A percentile compares a stretch with the other conserved stretches of the same genome.
These are phyloP conservation scores for Lacerta viridis DNA, from an alignment of 2,797 vertebrate genomes.

Conservation along the genomic window DNA sequence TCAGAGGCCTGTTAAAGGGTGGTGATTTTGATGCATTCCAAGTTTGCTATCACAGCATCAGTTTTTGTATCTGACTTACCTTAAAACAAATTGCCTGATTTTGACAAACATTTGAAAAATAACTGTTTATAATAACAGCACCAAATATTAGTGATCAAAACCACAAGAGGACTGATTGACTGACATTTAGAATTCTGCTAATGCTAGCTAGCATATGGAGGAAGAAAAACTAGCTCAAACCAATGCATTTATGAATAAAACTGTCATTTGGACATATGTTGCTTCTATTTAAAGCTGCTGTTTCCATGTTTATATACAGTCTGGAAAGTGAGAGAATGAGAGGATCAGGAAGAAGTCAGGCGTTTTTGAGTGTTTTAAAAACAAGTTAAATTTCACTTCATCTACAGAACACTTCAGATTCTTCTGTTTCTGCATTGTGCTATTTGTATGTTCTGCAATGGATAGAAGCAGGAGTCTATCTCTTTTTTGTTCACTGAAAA, in stretches of 20 bases:
- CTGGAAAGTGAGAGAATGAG: neutral
- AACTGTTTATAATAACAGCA: conserved; percentile 10
- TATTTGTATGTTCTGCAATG: conserved; percentile 38
- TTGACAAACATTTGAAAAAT: conserved; percentile 22
- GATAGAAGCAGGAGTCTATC: conserved; percentile 27
- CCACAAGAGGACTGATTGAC: neutral
- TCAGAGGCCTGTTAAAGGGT: too few species aligned
- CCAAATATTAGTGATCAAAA: conserved; percentile 16
- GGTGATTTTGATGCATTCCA: neutral
- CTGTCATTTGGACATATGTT: conserved; percentile 14
- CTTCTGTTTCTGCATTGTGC: conserved; percentile 23
- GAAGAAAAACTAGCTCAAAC: conserved; percentile 55
- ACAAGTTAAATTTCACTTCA: conserved; percentile 32
- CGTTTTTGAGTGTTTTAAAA: conserved; percentile 34
- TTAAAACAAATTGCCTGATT: conserved; percentile 27
- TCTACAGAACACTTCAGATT: conserved; percentile 23
- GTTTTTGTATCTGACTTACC: neutral
- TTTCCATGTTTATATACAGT: conserved; percentile 28
- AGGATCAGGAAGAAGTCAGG: neutral
- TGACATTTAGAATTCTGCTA: conserved; percentile 21
- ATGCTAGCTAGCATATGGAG: conserved; percentile 19
- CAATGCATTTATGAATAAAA: conserved; percentile 1
- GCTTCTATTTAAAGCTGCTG: conserved; percentile 15
- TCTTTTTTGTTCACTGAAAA: conserved; percentile 55
- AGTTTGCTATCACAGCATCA: neutral